phyloP scores from a whole-genome alignment of 1,140 invertebrate genomes.

The Fopius arisanus region DNA sequence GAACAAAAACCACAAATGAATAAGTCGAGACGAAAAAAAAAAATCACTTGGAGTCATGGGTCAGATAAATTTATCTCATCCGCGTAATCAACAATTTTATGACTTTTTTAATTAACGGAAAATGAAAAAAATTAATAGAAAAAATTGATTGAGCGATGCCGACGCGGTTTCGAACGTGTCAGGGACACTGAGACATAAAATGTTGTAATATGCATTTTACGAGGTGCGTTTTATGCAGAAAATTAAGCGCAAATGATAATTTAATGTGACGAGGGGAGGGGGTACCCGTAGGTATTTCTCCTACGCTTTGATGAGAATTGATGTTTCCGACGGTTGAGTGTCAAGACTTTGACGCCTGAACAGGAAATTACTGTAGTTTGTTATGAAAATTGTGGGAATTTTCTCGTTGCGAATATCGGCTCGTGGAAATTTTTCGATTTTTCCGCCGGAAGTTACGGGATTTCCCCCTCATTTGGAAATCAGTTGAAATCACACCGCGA shows the following conservation, averaged over 20 bases:
- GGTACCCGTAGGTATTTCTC: conserved; percentile 27
- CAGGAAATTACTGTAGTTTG: conserved; percentile 32
- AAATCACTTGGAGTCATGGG: too few species aligned
- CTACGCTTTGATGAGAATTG: conserved; percentile 41
- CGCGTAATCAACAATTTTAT: not conserved
- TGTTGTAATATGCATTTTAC: not conserved
- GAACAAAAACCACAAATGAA: too few species aligned
- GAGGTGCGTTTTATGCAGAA: not conserved
- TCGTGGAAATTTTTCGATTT: too few species aligned
- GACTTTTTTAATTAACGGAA: not conserved
- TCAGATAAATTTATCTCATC: too few species aligned
- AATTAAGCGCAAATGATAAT: not conserved
- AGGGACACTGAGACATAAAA: conserved; percentile 19
- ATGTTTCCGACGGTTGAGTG: conserved; percentile 39
- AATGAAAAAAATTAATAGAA: not conserved
- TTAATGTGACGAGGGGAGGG: not conserved
- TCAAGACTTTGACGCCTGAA: conserved; percentile 32
- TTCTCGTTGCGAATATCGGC: not conserved
- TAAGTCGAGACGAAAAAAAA: too few species aligned
- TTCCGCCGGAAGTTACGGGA: too few species aligned
- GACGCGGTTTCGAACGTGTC: conserved; percentile 24
- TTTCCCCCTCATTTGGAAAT: too few species aligned
- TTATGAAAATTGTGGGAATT: not conserved
- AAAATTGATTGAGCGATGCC: conserved; percentile 4
- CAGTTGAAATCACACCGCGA: too few species aligned